Percentiles rank a stretch among this genome's conserved stretches.
These are phyloP conservation scores for Phenganax subtilis DNA, from an alignment of 92 coral and sea anemone genomes.

Conservation along the genomic window DNA sequence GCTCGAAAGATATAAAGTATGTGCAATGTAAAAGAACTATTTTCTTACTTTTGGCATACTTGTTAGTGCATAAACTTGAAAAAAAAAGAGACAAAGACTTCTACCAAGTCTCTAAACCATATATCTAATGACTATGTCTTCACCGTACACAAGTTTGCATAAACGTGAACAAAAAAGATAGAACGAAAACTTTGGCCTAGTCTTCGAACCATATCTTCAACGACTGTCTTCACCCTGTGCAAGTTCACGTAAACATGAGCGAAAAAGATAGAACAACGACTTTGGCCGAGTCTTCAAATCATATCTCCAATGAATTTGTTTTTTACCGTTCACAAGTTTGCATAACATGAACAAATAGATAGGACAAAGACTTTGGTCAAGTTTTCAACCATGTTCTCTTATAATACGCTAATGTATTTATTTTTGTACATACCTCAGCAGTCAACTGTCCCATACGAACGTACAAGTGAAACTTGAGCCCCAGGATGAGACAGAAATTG, in stretches of 20 bases:
- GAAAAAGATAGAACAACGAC: too few species aligned
- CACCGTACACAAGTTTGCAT: too few species aligned
- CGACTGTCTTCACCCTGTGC: too few species aligned
- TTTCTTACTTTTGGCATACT: background rate
- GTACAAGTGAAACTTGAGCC: constrained; percentile 99
- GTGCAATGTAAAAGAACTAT: constrained; percentile 20
- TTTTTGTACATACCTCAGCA: constrained; percentile 45
- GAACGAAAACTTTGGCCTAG: too few species aligned
- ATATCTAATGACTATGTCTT: background rate
- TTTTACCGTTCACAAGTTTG: background rate
- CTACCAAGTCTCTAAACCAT: background rate
- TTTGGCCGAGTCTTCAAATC: too few species aligned
- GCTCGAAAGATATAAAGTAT: constrained; percentile 98
- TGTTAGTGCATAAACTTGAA: background rate
- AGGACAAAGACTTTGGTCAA: background rate
- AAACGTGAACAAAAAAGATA: too few species aligned
- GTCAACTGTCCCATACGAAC: constrained; percentile 78
- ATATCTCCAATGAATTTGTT: too few species aligned
- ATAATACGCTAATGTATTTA: background rate
- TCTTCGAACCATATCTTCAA: too few species aligned
- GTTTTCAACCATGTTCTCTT: background rate
- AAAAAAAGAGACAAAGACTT: too few species aligned
- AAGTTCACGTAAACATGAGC: too few species aligned
- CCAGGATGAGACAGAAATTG: constrained; percentile 60
- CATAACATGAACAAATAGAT: background rate